Percentiles rank a stretch among this genome's conserved stretches.
Conservation (phyloP, 2,888 invertebrate genomes). For the Trachelus iudaicus region DNA sequence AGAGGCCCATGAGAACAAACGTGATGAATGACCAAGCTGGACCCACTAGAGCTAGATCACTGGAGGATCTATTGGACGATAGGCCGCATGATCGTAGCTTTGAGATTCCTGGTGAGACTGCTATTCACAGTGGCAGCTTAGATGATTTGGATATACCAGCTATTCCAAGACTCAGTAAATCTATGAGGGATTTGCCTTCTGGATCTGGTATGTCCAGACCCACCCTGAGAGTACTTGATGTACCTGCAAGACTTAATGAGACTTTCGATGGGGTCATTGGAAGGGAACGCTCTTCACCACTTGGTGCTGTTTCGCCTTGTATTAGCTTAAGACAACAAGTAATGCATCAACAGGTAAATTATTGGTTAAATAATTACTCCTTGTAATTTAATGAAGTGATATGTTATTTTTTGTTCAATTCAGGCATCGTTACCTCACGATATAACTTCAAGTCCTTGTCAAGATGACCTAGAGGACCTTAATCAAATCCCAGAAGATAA, state of each 20-base stretch:
- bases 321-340: slow-evolving; percentile 45
- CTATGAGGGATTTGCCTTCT: slow-evolving; percentile 51
- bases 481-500: slow-evolving; percentile 31
- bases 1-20: slow-evolving; percentile 65
- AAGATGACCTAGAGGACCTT: slow-evolving; percentile 28
- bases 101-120: slow-evolving; percentile 57
- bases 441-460: slow-evolving; percentile 36
- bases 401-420: background rate
- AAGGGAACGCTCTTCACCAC: slow-evolving; percentile 46
- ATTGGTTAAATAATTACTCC: background rate
- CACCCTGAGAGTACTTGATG: slow-evolving; percentile 43
- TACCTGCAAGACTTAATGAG: slow-evolving; percentile 48
- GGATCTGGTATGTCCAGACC: slow-evolving; percentile 38
- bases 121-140: slow-evolving; percentile 49
- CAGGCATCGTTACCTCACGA: slow-evolving; percentile 44
- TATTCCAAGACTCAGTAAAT: slow-evolving; percentile 53
- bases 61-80: slow-evolving; percentile 74
- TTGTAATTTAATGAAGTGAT: background rate
- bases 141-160: slow-evolving; percentile 59
- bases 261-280: slow-evolving; percentile 54
- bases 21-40: slow-evolving; percentile 67
- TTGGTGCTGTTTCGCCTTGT: slow-evolving; percentile 47
- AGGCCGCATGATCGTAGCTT: slow-evolving; percentile 52
- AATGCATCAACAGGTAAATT: slow-evolving; percentile 44
- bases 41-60: slow-evolving; percentile 76